Evolutionary conservation across 2,113 vertebrate species (phyloP).

Genomic region (Syrrhaptes paradoxus): DNA sequence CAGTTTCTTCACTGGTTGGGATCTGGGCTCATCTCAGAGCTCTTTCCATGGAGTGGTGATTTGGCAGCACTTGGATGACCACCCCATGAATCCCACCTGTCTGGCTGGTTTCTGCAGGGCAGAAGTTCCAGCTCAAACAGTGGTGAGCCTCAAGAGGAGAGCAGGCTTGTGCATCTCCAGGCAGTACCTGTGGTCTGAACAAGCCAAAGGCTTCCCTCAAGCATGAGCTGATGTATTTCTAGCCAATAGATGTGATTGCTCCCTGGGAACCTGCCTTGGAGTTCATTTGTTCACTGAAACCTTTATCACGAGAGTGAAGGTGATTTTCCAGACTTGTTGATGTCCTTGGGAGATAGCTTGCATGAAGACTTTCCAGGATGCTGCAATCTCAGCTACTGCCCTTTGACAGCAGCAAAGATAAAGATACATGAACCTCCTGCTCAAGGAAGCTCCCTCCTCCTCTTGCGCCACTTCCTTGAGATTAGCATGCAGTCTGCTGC

Average conservation of each 20-base stretch:
- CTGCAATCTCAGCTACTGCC: conserved; percentile 43
- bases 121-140: neutral
- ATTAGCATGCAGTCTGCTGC: neutral
- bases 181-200: neutral
- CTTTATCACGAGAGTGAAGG: conserved; percentile 65
- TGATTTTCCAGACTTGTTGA: neutral
- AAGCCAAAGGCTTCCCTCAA: neutral
- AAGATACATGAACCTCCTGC: neutral
- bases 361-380: neutral
- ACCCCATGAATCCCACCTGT: neutral
- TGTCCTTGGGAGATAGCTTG: neutral
- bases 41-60: neutral
- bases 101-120: neutral
- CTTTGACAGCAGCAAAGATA: conserved; percentile 61
- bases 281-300: neutral
- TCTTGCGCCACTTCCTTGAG: neutral
- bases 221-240: neutral
- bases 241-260: neutral
- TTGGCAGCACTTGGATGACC: neutral
- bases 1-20: neutral
- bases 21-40: neutral
- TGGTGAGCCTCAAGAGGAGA: neutral
- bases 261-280: neutral
- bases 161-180: neutral
- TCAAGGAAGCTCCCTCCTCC: neutral